These are phyloP conservation scores for Lepus townsendii DNA, from an alignment of 2,797 vertebrate genomes.

Conservation along the genomic window DNA sequence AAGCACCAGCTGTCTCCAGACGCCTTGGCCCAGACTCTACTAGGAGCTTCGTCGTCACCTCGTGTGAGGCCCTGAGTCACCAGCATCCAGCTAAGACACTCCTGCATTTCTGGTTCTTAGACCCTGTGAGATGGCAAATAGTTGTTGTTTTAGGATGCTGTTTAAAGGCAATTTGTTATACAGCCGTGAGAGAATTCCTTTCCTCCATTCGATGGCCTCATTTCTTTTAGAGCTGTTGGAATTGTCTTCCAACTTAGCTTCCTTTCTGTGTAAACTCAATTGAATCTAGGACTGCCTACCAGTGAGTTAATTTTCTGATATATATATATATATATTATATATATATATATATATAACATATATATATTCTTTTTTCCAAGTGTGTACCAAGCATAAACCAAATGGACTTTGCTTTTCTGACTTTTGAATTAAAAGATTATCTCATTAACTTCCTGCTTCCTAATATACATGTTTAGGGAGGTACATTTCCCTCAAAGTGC, in stretches of 20 bases:
- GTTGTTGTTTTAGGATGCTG: neutral
- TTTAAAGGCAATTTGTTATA: neutral
- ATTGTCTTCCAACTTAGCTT: neutral
- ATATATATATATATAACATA: no score
- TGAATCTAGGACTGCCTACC: neutral
- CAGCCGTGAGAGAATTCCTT: neutral
- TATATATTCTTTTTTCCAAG: neutral
- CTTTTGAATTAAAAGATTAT: neutral
- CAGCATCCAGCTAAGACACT: neutral
- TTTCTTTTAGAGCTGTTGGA: neutral
- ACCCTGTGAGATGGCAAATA: neutral
- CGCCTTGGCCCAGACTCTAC: neutral
- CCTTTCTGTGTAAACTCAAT: neutral
- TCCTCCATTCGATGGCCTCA: neutral
- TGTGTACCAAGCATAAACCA: neutral
- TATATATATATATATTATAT: no score
- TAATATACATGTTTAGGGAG: neutral
- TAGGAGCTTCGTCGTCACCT: rapidly evolving
- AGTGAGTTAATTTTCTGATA: neutral
- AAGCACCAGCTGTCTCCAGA: rapidly evolving
- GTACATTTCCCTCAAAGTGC: neutral
- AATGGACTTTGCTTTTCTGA: neutral
- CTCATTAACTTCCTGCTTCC: neutral
- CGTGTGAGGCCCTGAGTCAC: neutral
- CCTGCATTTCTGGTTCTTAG: neutral